These are phyloP conservation scores for Fratercula arctica DNA, from an alignment of 2,797 vertebrate genomes.

Conservation along the genomic window DNA sequence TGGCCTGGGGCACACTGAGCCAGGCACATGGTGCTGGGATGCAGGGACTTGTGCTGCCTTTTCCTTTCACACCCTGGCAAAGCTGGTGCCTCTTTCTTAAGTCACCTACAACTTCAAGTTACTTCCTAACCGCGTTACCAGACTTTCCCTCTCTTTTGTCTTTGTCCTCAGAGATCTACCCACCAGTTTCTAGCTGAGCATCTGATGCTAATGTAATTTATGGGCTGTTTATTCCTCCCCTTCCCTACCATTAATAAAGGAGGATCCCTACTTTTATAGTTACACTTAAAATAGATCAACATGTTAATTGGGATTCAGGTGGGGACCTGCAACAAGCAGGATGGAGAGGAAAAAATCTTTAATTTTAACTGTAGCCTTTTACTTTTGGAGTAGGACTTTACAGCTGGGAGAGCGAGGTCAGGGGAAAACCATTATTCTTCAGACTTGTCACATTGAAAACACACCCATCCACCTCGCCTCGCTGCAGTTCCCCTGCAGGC, in stretches of 20 bases:
- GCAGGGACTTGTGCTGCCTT: no score
- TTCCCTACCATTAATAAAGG: background rate
- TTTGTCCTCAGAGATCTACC: background rate
- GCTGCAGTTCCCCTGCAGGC: background rate
- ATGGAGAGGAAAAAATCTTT: background rate
- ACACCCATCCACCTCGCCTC: background rate
- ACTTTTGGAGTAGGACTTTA: background rate
- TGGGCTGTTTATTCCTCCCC: background rate
- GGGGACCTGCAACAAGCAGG: background rate
- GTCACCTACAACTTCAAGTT: background rate
- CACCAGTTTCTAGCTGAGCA: background rate
- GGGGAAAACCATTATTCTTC: background rate
- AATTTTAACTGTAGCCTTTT: background rate
- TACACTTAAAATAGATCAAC: conserved; percentile 15
- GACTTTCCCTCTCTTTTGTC: background rate
- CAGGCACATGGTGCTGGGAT: background rate
- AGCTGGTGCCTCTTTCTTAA: background rate
- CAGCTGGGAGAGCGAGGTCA: background rate
- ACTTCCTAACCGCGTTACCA: background rate
- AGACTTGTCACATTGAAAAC: background rate
- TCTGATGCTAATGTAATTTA: background rate
- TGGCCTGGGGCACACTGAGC: background rate
- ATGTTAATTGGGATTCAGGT: background rate
- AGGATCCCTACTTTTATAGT: background rate
- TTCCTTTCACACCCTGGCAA: background rate